phyloP scores from a whole-genome alignment of 2,888 invertebrate species.

The Pristionchus maxplancki region DNA sequence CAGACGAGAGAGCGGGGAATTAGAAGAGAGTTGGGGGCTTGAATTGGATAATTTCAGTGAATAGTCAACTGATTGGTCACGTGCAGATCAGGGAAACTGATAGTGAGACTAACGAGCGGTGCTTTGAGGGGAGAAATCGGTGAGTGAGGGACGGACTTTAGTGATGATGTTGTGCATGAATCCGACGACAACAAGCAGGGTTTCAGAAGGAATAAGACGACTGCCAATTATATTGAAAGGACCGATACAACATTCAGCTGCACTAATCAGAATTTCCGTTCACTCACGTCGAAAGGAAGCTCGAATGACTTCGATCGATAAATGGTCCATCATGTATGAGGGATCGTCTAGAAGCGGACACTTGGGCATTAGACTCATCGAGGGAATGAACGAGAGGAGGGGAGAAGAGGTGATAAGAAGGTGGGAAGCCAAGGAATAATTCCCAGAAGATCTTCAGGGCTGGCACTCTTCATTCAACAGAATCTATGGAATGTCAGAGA shows the following conservation, averaged over 20 bases:
- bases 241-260: too few species aligned
- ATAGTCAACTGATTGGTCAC: neutral
- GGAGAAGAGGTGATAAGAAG: neutral
- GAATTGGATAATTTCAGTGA: neutral
- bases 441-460: neutral
- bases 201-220: neutral
- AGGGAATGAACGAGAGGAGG: neutral
- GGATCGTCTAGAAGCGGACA: conserved; percentile 8
- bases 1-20: neutral
- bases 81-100: neutral
- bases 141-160: neutral
- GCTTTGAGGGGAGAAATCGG: neutral
- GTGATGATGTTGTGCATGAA: neutral
- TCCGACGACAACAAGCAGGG: neutral
- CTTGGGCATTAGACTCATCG: conserved; percentile 18
- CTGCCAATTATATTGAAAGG: too few species aligned
- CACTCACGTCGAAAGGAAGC: neutral
- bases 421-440: neutral
- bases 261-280: too few species aligned
- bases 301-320: conserved; percentile 30
- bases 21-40: neutral
- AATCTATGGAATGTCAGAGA: neutral
- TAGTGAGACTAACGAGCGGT: neutral
- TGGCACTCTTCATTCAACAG: neutral
- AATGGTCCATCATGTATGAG: neutral